These are phyloP conservation scores for Drosophila micromelanica DNA, from an alignment of 1,140 invertebrate genomes.

Conservation along the genomic window DNA sequence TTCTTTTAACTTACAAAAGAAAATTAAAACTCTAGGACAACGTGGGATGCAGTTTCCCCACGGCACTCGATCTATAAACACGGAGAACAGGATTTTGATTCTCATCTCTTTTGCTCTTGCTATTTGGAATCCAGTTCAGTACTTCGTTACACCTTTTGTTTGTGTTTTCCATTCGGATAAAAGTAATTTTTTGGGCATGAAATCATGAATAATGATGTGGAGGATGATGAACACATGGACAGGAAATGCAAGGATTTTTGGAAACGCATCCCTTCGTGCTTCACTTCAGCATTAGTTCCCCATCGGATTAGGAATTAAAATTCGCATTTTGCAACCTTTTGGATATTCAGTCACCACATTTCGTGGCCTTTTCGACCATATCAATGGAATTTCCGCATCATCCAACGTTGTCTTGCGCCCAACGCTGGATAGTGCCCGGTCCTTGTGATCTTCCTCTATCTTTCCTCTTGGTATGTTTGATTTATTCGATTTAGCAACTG, in stretches of 20 bases:
- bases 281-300: conserved; percentile 58
- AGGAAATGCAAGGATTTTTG: conserved; percentile 61
- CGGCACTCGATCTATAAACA: conserved; percentile 30
- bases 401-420: conserved; percentile 68
- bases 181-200: conserved; percentile 39
- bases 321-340: conserved; percentile 42
- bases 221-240: conserved; percentile 56
- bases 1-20: conserved; percentile 45
- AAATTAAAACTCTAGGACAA: conserved; percentile 55
- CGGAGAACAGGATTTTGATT: conserved; percentile 41
- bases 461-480: conserved; percentile 70
- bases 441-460: conserved; percentile 62
- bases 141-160: conserved; percentile 34
- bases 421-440: conserved; percentile 70
- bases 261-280: conserved; percentile 58
- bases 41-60: conserved; percentile 68
- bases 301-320: conserved; percentile 59
- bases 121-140: conserved; percentile 34
- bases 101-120: conserved; percentile 40
- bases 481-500: conserved; percentile 42
- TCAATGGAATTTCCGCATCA: conserved; percentile 59
- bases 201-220: conserved; percentile 15
- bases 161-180: conserved; percentile 43
- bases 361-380: conserved; percentile 64
- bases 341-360: conserved; percentile 58